These are phyloP conservation scores for Mungos mungo DNA, from an alignment of 2,113 vertebrate species.

Conservation along the genomic window DNA sequence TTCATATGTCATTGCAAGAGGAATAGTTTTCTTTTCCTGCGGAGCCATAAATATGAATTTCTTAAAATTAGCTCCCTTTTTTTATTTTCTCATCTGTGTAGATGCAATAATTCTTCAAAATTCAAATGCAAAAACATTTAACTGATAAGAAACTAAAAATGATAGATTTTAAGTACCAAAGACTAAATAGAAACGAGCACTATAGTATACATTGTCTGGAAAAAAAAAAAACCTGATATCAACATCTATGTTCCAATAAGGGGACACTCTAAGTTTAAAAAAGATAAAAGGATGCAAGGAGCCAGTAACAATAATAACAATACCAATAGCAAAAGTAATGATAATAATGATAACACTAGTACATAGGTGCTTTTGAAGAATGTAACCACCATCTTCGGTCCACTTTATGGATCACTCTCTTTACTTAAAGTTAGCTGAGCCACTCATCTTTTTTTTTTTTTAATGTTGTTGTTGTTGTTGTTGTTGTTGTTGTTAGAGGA, in stretches of 20 bases:
- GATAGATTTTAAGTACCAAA: not conserved
- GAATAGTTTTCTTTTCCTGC: not conserved
- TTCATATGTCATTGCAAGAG: not conserved
- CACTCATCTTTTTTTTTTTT: not conserved
- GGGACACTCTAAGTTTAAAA: not conserved
- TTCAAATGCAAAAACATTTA: not conserved
- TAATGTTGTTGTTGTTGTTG: too few species aligned
- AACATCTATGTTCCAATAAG: not conserved
- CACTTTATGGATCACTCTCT: not conserved
- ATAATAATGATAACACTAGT: not conserved
- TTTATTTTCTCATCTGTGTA: not conserved
- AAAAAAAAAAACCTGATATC: not conserved
- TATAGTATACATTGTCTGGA: constrained; percentile 15
- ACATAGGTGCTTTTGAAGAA: not conserved
- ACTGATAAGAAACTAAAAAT: not conserved
- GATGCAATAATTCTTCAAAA: not conserved
- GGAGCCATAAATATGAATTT: not conserved
- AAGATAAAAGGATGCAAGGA: not conserved
- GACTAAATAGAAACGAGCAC: not conserved
- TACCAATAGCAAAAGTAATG: not conserved
- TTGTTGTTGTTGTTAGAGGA: too few species aligned
- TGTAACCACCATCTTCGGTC: not conserved
- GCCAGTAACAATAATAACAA: not conserved
- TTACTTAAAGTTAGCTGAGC: not conserved
- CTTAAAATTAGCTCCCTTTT: not conserved